A percentile compares a stretch with the other conserved stretches of the same genome.
phyloP scores from a whole-genome alignment of 2,888 invertebrate species.

The Lasioglossum calceatum region DNA sequence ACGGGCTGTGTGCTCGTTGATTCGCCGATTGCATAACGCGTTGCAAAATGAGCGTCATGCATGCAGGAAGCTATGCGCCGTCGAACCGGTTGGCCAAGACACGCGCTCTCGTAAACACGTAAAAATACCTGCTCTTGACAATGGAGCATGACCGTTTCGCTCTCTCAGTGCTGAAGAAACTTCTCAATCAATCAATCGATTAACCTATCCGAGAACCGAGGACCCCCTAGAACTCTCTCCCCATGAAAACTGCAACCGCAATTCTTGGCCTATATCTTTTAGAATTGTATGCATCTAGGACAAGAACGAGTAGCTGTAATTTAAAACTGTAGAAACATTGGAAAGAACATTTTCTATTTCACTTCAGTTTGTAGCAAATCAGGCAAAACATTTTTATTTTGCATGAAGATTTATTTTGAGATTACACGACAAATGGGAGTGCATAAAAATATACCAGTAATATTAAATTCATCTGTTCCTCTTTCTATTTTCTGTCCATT shows the following conservation, averaged over 20 bases:
- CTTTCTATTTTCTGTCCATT: no score
- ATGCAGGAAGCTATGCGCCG: constrained; percentile 33
- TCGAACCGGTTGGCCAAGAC: constrained; percentile 39
- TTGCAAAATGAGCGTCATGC: constrained; percentile 43
- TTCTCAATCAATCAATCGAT: neutral
- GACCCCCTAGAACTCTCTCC: neutral
- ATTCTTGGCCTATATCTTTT: neutral
- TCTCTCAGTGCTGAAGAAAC: neutral
- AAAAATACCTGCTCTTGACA: constrained; percentile 64
- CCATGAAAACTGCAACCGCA: neutral
- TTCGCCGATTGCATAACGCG: constrained; percentile 36
- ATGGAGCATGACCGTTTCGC: constrained; percentile 23
- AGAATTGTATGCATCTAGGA: no score
- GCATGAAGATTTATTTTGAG: neutral
- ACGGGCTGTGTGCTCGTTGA: neutral
- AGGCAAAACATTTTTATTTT: neutral
- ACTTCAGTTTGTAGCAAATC: neutral
- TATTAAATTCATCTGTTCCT: no score
- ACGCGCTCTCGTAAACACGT: constrained; percentile 35
- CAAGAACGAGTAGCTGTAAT: no score
- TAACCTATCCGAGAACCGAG: neutral
- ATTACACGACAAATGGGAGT: no score
- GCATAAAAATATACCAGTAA: neutral
- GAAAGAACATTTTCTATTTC: neutral
- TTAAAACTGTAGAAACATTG: no score